Conservation (phyloP, 2,113 vertebrate genomes). For the Cryptomyrus ogoouensis region DNA sequence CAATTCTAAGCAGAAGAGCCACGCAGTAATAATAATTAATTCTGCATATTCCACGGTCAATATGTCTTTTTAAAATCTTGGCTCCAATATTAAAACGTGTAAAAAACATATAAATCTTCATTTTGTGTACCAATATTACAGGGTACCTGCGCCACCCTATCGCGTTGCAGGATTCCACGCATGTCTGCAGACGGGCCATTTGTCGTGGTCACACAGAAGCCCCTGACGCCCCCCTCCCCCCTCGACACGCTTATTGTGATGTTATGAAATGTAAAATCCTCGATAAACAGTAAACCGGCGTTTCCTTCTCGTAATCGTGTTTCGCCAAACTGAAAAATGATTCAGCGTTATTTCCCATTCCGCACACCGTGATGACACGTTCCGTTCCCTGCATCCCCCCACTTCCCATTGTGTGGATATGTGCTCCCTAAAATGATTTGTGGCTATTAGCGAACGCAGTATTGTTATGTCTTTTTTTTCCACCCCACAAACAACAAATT, state of each 20-base stretch:
- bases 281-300: neutral
- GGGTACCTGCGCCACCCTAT: neutral
- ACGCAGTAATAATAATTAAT: neutral
- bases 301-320: constrained; percentile 6
- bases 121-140: neutral
- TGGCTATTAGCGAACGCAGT: constrained; percentile 45
- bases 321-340: constrained; percentile 23
- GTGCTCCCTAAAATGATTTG: constrained; percentile 42
- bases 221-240: neutral
- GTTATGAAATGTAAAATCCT: neutral
- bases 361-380: constrained; percentile 2
- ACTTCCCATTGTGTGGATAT: constrained; percentile 23
- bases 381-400: neutral
- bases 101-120: neutral
- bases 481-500: constrained; percentile 39
- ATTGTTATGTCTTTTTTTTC: constrained; percentile 40
- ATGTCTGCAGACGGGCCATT: neutral
- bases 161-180: neutral
- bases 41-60: neutral
- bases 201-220: neutral
- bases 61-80: neutral
- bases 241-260: no score
- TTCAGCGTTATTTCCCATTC: constrained; percentile 16
- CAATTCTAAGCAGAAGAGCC: neutral
- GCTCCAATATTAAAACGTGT: neutral